phyloP scores from a whole-genome alignment of 2,797 vertebrate genomes.

The Hypotaenidia philippensis region DNA sequence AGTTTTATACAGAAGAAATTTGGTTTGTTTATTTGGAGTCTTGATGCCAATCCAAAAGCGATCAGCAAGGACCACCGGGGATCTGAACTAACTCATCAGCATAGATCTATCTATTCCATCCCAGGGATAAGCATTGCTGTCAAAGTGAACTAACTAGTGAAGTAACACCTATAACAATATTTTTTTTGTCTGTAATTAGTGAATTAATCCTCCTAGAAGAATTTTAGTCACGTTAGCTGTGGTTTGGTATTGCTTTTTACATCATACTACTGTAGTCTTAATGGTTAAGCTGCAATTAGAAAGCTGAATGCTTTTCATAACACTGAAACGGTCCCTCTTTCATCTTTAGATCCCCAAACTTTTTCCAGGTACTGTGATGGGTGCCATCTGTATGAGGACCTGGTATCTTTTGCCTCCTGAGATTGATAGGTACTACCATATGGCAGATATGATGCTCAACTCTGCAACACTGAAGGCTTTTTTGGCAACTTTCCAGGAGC shows the following conservation, averaged over 20 bases:
- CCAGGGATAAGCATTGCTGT: background rate
- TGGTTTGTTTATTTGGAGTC: background rate
- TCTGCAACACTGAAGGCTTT: slow-evolving; percentile 53
- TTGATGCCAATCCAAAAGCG: background rate
- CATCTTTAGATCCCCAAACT: background rate
- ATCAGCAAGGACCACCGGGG: background rate
- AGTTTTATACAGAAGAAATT: background rate
- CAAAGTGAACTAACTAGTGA: background rate
- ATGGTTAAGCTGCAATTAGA: background rate
- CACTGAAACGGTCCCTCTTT: accelerated
- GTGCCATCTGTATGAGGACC: slow-evolving; percentile 33
- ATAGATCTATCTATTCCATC: background rate
- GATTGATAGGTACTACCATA: slow-evolving; percentile 54
- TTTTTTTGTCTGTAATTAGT: background rate
- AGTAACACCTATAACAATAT: background rate
- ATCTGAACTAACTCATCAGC: no score
- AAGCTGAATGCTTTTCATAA: background rate
- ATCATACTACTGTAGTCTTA: no score
- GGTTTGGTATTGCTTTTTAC: background rate
- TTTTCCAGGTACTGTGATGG: slow-evolving; percentile 26
- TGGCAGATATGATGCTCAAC: slow-evolving; percentile 55
- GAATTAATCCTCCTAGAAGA: background rate
- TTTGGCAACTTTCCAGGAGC: slow-evolving; percentile 48
- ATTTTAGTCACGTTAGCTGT: background rate
- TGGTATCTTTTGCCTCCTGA: background rate